A percentile compares a stretch with the other conserved stretches of the same genome.
Evolutionary conservation across 2,888 invertebrate genomes (phyloP).

Genomic region (Epirrita christyi): DNA sequence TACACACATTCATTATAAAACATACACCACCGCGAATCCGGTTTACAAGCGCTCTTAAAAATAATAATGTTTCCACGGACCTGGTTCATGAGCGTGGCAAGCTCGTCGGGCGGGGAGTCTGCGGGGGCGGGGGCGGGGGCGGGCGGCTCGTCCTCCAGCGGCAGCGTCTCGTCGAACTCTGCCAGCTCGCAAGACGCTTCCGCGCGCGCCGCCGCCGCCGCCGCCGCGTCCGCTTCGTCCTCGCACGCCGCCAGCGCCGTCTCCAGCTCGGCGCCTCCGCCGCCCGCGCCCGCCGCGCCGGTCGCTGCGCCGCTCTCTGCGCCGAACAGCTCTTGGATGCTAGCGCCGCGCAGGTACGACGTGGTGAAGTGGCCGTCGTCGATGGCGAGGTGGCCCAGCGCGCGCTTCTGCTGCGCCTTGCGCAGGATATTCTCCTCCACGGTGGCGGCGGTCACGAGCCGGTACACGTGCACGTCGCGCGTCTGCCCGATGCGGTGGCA

Average conservation of each 20-base stretch:
- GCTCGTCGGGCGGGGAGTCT: constrained; percentile 47
- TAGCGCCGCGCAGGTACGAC: constrained; percentile 95
- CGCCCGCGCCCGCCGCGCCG: constrained; percentile 87
- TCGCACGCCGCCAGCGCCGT: constrained; percentile 95
- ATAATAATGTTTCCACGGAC: constrained; percentile 34
- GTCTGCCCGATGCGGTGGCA: constrained; percentile 99
- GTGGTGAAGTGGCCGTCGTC: constrained; percentile 99
- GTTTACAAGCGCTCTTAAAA: too few species aligned
- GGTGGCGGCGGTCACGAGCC: constrained; percentile 97
- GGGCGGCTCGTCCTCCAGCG: constrained; percentile 85
- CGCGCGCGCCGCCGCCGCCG: constrained; percentile 94
- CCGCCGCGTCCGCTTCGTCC: constrained; percentile 97
- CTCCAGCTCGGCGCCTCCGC: constrained; percentile 86
- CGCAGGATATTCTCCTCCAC: constrained; percentile 99
- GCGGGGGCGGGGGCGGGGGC: constrained; percentile 68
- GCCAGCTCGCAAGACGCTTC: constrained; percentile 96
- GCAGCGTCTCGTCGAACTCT: constrained; percentile 98
- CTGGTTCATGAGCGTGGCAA: constrained; percentile 66
- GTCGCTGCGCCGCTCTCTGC: constrained; percentile 86
- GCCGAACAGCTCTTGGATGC: constrained; percentile 96
- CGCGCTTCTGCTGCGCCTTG: constrained; percentile 98
- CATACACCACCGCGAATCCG: too few species aligned
- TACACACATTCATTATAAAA: too few species aligned
- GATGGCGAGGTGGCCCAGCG: constrained; percentile 98
- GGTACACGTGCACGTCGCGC: constrained; percentile 98